Conservation (phyloP, 2,113 vertebrate genomes). For the Cyanoderma ruficeps region DNA sequence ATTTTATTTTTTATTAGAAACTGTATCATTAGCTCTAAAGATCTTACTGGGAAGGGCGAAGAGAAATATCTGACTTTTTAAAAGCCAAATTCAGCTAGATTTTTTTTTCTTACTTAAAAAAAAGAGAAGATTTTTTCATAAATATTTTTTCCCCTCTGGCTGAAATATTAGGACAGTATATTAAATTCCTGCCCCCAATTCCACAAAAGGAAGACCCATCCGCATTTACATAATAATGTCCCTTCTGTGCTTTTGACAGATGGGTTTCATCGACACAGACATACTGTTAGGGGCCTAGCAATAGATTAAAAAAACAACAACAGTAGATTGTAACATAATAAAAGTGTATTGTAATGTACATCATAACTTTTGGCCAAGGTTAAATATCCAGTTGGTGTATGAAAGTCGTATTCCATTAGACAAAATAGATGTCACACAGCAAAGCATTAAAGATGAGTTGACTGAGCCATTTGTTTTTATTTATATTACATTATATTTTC, state of each 20-base stretch:
- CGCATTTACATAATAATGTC: conserved; percentile 86
- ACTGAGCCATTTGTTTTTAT: conserved; percentile 77
- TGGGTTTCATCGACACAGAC: conserved; percentile 81
- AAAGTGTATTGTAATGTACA: conserved; percentile 81
- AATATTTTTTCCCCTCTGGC: conserved; percentile 75
- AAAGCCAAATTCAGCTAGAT: conserved; percentile 32
- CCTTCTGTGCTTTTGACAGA: conserved; percentile 83
- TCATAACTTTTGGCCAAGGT: conserved; percentile 84
- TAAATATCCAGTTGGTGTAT: conserved; percentile 81
- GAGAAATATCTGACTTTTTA: conserved; percentile 66
- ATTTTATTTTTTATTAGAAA: conserved; percentile 81
- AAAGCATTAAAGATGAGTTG: conserved; percentile 78
- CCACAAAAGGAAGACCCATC: conserved; percentile 76
- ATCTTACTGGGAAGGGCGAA: conserved; percentile 36
- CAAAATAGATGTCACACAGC: conserved; percentile 72
- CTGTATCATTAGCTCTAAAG: conserved; percentile 76
- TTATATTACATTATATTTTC: conserved; percentile 76
- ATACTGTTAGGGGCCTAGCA: conserved; percentile 79
- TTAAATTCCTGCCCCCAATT: conserved; percentile 74
- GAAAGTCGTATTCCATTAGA: conserved; percentile 80
- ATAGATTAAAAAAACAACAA: conserved; percentile 83
- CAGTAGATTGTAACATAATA: conserved; percentile 82
- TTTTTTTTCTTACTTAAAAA: conserved; percentile 13
- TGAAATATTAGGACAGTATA: conserved; percentile 83
- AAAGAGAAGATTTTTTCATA: conserved; percentile 61